These are phyloP conservation scores for Tetraneura akinire DNA, from an alignment of 1,140 invertebrate species.

Conservation along the genomic window DNA sequence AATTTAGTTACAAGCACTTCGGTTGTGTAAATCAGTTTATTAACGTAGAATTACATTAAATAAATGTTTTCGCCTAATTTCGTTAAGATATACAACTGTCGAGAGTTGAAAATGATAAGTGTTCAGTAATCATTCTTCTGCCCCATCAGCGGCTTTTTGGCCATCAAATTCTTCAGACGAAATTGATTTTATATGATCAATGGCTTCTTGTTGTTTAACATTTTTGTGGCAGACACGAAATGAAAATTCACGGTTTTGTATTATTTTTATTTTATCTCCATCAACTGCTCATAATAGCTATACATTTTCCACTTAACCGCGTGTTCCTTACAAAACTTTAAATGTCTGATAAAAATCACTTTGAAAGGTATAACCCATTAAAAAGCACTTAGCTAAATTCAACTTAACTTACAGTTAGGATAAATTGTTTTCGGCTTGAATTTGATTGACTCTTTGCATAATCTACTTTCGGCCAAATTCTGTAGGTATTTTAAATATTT, in stretches of 20 bases:
- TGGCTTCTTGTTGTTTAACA: neutral
- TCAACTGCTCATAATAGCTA: neutral
- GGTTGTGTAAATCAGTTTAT: neutral
- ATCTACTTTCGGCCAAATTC: neutral
- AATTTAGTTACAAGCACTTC: neutral
- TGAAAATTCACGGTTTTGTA: neutral
- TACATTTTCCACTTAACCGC: neutral
- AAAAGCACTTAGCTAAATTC: conserved; percentile 16
- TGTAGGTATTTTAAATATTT: neutral
- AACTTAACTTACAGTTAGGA: neutral
- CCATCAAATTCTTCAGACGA: neutral
- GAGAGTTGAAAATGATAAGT: neutral
- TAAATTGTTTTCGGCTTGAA: neutral
- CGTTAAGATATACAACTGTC: neutral
- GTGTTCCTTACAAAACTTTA: neutral
- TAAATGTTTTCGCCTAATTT: neutral
- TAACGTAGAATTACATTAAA: neutral
- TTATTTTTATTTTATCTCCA: neutral
- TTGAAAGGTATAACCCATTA: neutral
- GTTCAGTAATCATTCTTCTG: neutral
- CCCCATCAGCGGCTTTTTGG: neutral
- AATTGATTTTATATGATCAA: conserved; percentile 19
- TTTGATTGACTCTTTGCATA: neutral
- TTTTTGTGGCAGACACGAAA: conserved; percentile 1
- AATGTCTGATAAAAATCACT: neutral